Evolutionary conservation across 2,113 vertebrate species (phyloP).

Genomic region (Gymnarchus niloticus): DNA sequence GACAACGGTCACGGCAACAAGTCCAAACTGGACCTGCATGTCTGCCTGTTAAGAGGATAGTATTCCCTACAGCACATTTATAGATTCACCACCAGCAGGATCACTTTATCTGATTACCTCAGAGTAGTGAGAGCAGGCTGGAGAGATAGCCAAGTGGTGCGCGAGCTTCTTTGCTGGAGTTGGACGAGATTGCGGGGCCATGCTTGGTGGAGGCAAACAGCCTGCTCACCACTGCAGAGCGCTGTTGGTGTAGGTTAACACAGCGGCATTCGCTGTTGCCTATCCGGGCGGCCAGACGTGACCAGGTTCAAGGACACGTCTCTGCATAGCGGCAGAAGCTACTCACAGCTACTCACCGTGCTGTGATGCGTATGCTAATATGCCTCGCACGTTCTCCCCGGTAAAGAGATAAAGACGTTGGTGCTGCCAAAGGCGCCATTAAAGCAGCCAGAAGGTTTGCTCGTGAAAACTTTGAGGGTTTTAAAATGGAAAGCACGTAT

Average conservation of each 20-base stretch:
- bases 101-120: constrained; percentile 27
- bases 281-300: not conserved
- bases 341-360: not conserved
- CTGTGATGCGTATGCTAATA: not conserved
- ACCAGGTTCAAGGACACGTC: not conserved
- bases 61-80: constrained; percentile 62
- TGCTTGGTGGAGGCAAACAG: not conserved
- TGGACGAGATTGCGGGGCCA: not conserved
- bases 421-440: not conserved
- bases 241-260: not conserved
- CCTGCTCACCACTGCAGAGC: not conserved
- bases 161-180: too few relatives aligned
- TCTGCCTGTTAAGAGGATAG: constrained; percentile 38
- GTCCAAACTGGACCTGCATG: constrained; percentile 51
- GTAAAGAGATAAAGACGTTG: not conserved
- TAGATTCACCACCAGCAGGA: constrained; percentile 49
- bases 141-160: not conserved
- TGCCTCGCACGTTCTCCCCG: not conserved
- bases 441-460: not conserved
- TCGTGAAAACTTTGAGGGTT: not conserved
- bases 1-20: constrained; percentile 41
- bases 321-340: not conserved
- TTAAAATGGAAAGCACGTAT: not conserved
- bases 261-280: too few relatives aligned
- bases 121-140: not conserved